A percentile compares a stretch with the other conserved stretches of the same genome.
Evolutionary conservation across 2,113 vertebrate genomes (phyloP).

Genomic region (Macquaria ambigua): DNA sequence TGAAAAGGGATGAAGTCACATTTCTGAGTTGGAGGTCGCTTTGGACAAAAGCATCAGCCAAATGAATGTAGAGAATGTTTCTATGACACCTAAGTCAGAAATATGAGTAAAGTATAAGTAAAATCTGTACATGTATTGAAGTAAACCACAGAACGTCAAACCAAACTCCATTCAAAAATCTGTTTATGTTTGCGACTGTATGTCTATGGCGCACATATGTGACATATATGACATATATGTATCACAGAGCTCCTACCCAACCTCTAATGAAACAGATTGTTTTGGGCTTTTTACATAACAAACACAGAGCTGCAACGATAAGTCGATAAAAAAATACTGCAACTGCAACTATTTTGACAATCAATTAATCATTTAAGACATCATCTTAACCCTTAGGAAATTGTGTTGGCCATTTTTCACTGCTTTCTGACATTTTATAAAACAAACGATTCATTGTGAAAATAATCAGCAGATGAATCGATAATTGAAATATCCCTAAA

Average conservation of each 20-base stretch:
- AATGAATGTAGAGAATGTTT: conserved; percentile 4
- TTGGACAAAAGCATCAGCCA: conserved; percentile 5
- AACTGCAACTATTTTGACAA: no score
- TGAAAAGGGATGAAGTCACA: neutral
- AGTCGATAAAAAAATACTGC: no score
- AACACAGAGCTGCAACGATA: no score
- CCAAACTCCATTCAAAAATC: neutral
- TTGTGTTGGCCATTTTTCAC: neutral
- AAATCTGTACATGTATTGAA: neutral
- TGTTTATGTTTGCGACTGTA: neutral
- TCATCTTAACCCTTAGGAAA: neutral
- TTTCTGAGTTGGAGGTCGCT: neutral
- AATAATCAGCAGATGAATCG: neutral
- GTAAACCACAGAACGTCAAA: neutral
- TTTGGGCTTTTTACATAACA: no score
- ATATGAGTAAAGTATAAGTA: no score
- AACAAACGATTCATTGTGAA: neutral
- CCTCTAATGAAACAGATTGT: neutral
- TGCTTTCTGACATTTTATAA: neutral
- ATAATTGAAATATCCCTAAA: neutral
- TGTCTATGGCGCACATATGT: neutral
- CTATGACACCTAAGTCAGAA: neutral
- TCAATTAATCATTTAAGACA: no score
- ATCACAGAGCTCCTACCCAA: neutral
- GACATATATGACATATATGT: no score